A percentile compares a stretch with the other conserved stretches of the same genome.
phyloP scores from a whole-genome alignment of 1,140 invertebrate genomes.

The Marisa cornuarietis region DNA sequence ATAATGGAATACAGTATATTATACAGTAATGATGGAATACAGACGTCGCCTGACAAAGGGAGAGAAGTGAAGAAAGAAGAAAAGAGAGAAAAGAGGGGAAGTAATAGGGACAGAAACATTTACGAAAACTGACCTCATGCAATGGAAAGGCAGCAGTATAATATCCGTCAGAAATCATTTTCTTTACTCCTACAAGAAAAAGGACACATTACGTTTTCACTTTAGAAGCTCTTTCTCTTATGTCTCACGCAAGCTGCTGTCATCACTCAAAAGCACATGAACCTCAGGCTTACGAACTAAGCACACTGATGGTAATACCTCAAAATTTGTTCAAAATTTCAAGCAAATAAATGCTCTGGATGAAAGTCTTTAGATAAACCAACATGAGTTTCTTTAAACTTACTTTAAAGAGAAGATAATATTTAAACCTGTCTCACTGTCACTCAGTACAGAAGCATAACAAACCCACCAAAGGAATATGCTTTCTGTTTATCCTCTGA shows the following conservation, averaged over 20 bases:
- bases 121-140: constrained; percentile 79
- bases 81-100: neutral
- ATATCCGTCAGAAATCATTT: constrained; percentile 85
- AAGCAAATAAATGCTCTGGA: too few species aligned
- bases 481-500: constrained; percentile 68
- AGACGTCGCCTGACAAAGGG: neutral
- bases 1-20: neutral
- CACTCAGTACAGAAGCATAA: constrained; percentile 68
- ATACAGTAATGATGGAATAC: neutral
- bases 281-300: too few species aligned
- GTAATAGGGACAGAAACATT: neutral
- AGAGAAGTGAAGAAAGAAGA: neutral
- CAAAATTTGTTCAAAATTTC: too few species aligned
- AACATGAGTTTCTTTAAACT: neutral
- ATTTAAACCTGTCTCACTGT: constrained; percentile 75
- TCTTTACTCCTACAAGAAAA: constrained; percentile 82
- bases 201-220: neutral
- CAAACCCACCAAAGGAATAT: constrained; percentile 54
- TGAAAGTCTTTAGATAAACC: neutral
- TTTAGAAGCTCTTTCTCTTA: too few species aligned
- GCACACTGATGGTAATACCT: too few species aligned
- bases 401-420: neutral
- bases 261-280: too few species aligned
- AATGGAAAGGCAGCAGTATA: constrained; percentile 89
- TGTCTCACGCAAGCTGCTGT: too few species aligned